Conservation (phyloP, 2,888 invertebrate species). For the Drosophila meridiana region DNA sequence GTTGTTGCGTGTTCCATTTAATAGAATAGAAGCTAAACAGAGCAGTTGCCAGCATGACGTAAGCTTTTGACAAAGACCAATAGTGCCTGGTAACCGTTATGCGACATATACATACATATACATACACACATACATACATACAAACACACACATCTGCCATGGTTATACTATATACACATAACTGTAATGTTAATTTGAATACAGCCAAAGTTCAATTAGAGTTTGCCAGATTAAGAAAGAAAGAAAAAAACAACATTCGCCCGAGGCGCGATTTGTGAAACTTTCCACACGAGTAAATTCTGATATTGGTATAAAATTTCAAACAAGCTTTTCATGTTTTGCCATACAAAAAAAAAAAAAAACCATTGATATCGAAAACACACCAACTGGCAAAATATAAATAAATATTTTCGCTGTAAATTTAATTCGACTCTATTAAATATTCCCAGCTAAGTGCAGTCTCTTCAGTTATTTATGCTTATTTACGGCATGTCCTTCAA, state of each 20-base stretch:
- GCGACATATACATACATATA: not conserved
- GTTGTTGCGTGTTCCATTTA: conserved; percentile 63
- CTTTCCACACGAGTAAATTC: not conserved
- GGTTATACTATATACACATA: not conserved
- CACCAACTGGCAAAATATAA: not conserved
- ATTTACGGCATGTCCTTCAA: not conserved
- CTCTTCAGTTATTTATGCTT: conserved; percentile 4
- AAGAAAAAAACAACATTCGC: not conserved
- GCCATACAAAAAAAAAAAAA: not conserved
- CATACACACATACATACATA: not conserved
- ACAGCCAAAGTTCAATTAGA: conserved; percentile 3
- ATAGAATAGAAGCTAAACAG: conserved; percentile 52
- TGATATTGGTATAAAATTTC: not conserved
- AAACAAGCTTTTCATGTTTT: not conserved
- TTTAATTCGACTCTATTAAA: not conserved
- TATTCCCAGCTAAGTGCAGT: not conserved
- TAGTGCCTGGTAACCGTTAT: conserved; percentile 5
- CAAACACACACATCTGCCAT: not conserved
- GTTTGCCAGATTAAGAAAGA: not conserved
- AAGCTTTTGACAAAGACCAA: conserved; percentile 50
- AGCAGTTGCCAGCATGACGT: conserved; percentile 57
- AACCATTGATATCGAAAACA: not conserved
- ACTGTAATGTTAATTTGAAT: conserved; percentile 1
- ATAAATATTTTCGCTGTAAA: not conserved
- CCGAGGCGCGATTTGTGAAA: not conserved